Base-by-base conservation (phyloP, 2,797 vertebrate genomes). In the Taeniopygia guttata region DNA sequence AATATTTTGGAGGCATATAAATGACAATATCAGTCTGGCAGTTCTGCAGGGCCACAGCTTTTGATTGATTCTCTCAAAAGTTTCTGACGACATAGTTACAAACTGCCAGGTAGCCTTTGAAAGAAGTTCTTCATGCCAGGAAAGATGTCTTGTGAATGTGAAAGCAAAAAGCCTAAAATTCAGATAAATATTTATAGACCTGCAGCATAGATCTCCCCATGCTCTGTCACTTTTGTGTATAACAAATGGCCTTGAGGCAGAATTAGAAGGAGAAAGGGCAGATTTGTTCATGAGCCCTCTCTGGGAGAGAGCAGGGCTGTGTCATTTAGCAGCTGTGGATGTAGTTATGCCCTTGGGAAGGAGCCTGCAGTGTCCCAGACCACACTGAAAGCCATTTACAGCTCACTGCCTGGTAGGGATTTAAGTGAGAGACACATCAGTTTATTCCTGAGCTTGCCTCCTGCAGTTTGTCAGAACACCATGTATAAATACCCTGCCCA, bases 401-500 rank as follows among this genome's bases (percentile, higher is more conserved):
- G 4, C 48, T 60, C 0, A 0, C 7, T 74, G 59, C 13, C 46
- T 42, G 12, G 4, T 7, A 55, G n/a, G 43, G 51, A 46, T 89
- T 79, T 82, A 18, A 81, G 58, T 32, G 34, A 81, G 34, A 58
- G 5, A 42, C 17, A 21, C 21, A 12, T n/a, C 34, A 11, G 5
- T 62, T 78, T 72, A 22, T 72, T 77, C 40, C 52, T 67, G 40
- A 70, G 38, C n/a, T 84, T 87, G 4, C 9, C 16, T 87, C 20
- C 0, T 40, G 52, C 32, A 51, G 11, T 55, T 69, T 4, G 0
- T 30, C 23, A 30, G 55, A 30, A 62, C 8, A 54, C 6, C 7
- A 4, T 0, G 1, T 25, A 49, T 6, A 73, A 86, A 46, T 25
- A 69, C 2, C 2, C 42, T 77, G n/a, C 42, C 16, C 5, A 55